Percentiles rank a stretch among this genome's conserved stretches.
Conservation (phyloP, 2,888 invertebrate genomes). For the Rhodophaea formosa region DNA sequence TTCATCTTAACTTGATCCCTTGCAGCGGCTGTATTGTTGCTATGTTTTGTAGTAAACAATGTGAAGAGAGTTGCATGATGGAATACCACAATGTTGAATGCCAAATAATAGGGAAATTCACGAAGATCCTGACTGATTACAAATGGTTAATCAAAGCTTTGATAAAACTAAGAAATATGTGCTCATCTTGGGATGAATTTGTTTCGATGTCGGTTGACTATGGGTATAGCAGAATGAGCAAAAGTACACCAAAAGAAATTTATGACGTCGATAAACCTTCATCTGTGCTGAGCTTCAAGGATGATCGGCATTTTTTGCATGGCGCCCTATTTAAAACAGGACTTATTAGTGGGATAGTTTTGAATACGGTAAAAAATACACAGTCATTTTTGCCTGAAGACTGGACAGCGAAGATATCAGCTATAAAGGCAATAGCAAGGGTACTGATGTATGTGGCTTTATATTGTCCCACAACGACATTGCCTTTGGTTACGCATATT, state of each 20-base stretch:
- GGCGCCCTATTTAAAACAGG: not conserved
- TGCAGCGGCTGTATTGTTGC: not conserved
- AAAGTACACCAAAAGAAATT: not conserved
- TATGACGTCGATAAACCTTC: not conserved
- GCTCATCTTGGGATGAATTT: constrained; percentile 22
- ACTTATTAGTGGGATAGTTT: not conserved
- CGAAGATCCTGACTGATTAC: not conserved
- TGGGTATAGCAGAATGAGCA: not conserved
- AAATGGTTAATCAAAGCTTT: not conserved
- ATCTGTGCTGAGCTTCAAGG: not conserved
- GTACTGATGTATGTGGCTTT: not conserved
- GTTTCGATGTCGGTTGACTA: not conserved
- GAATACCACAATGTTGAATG: constrained; percentile 1
- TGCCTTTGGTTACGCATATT: not conserved
- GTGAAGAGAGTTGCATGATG: not conserved
- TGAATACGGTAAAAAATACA: not conserved
- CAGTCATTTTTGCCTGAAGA: not conserved
- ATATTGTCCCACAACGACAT: not conserved
- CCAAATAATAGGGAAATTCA: not conserved
- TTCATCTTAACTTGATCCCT: not conserved
- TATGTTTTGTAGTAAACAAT: constrained; percentile 7
- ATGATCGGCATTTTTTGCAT: not conserved
- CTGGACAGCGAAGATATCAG: not conserved
- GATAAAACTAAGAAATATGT: constrained; percentile 20
- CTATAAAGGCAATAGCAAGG: not conserved